Evolutionary conservation across 2,797 vertebrate genomes (phyloP).

Genomic region (Sebastes alutus): DNA sequence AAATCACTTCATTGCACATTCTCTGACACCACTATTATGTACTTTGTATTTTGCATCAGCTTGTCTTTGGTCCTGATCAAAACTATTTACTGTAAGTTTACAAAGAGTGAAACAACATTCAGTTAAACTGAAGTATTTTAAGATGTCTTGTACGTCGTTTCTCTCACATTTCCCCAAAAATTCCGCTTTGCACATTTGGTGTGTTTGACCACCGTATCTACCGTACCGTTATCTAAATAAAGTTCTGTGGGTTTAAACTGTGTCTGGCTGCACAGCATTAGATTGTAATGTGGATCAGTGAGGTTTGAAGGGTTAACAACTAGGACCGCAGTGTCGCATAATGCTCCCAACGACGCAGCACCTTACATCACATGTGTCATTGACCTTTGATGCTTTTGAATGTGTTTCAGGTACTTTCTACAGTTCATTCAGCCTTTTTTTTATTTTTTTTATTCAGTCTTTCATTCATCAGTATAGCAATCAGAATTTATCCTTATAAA

Average conservation of each 20-base stretch:
- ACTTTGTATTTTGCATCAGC: neutral
- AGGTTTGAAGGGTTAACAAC: neutral
- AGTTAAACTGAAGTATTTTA: neutral
- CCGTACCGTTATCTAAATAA: neutral
- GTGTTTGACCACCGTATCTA: neutral
- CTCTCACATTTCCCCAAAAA: neutral
- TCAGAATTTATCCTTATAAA: neutral
- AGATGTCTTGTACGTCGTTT: neutral
- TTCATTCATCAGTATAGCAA: neutral
- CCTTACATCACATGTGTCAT: constrained; percentile 1
- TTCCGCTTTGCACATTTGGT: neutral
- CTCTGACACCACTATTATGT: neutral
- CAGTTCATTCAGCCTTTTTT: neutral
- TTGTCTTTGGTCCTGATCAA: neutral
- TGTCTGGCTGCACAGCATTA: neutral
- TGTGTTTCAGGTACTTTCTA: neutral
- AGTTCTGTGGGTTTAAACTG: neutral
- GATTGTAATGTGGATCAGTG: neutral
- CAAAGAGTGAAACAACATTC: neutral
- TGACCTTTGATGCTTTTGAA: neutral
- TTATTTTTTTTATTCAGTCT: neutral
- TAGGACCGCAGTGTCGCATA: neutral
- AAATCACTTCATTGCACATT: neutral
- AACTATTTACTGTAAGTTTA: neutral
- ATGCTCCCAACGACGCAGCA: neutral